These are phyloP conservation scores for Leucoma salicis DNA, from an alignment of 2,888 invertebrate species.

Conservation along the genomic window DNA sequence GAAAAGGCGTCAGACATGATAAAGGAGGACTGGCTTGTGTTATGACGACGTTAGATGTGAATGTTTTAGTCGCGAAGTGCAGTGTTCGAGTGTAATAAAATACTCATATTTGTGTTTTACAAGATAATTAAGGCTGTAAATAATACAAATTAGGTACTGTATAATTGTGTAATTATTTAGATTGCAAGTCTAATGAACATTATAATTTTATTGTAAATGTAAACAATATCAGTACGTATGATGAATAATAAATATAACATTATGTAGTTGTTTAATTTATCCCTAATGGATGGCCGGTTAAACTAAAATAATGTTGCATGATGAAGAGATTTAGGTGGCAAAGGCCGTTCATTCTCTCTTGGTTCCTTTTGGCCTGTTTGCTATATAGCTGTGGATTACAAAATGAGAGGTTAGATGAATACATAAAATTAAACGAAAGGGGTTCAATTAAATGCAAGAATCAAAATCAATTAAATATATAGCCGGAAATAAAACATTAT, in stretches of 20 bases:
- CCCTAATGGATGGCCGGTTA: too few species aligned
- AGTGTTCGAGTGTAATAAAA: constrained; percentile 13
- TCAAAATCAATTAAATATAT: too few species aligned
- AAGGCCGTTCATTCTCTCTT: too few species aligned
- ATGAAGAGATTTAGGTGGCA: too few species aligned
- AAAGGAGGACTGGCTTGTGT: constrained; percentile 90
- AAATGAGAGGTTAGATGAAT: too few species aligned
- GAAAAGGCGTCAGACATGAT: constrained; percentile 95
- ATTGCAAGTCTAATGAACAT: constrained; percentile 18
- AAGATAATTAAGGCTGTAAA: constrained; percentile 31
- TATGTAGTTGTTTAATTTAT: constrained; percentile 12
- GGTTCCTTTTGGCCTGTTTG: too few species aligned
- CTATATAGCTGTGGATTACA: too few species aligned
- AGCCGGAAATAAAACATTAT: too few species aligned
- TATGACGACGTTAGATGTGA: constrained; percentile 61
- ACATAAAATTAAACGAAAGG: too few species aligned
- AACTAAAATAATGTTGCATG: too few species aligned
- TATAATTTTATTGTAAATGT: constrained; percentile 19
- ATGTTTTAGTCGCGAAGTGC: constrained; percentile 26
- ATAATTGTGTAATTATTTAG: constrained; percentile 22
- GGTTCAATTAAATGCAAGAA: too few species aligned
- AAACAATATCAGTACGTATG: constrained; percentile 18
- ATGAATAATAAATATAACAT: constrained; percentile 22
- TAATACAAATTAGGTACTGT: constrained; percentile 19
- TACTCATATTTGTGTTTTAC: constrained; percentile 22